Evolutionary conservation across 2,888 invertebrate species (phyloP).

Genomic region (Campoplex nolae): DNA sequence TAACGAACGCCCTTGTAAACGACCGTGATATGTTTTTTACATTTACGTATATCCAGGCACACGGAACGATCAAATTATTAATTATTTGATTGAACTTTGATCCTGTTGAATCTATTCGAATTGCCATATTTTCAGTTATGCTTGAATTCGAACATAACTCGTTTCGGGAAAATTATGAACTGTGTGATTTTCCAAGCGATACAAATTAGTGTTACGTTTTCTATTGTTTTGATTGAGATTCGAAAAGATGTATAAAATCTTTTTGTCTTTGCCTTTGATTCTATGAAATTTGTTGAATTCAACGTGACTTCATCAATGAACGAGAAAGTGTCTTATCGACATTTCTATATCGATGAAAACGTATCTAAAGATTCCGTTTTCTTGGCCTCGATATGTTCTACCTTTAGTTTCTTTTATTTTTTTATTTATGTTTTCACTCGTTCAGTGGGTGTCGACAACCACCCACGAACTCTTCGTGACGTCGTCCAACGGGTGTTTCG

Average conservation of each 20-base stretch:
- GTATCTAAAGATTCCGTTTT: constrained; percentile 37
- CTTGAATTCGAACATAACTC: too few relatives aligned
- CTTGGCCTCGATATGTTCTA: constrained; percentile 53
- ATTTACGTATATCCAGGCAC: not conserved
- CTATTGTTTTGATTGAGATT: not conserved
- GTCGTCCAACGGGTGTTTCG: constrained; percentile 13
- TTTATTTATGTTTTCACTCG: not conserved
- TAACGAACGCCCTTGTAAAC: not conserved
- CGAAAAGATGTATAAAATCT: not conserved
- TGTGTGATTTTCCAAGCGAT: not conserved
- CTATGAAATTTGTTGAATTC: not conserved
- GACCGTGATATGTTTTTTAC: not conserved
- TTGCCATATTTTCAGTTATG: not conserved
- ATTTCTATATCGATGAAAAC: constrained; percentile 15
- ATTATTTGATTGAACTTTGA: not conserved
- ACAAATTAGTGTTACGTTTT: not conserved
- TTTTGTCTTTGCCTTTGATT: not conserved
- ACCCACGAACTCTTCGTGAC: constrained; percentile 18
- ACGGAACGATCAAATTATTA: not conserved
- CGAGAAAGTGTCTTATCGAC: not conserved
- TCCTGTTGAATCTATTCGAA: not conserved
- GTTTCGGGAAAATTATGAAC: too few relatives aligned
- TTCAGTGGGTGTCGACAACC: constrained; percentile 27
- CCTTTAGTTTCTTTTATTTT: constrained; percentile 26
- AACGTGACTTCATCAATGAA: not conserved